Percentiles rank a stretch among this genome's conserved stretches.
Conservation (phyloP, 2,113 vertebrate species). For the Ameiurus melas region DNA sequence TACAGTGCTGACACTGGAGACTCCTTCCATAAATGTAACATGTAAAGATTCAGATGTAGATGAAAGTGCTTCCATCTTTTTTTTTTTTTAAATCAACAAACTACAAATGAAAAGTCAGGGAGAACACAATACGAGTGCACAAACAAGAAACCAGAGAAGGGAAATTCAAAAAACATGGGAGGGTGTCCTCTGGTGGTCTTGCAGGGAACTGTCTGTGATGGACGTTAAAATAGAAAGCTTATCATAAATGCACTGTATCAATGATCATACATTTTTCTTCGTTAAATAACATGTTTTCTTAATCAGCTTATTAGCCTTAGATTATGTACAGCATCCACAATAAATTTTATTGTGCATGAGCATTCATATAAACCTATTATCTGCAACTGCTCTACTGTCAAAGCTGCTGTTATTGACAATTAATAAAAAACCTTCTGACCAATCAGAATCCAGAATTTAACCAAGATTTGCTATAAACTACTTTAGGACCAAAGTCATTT, state of each 20-base stretch:
- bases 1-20: neutral
- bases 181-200: neutral
- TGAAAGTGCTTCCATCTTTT: neutral
- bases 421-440: neutral
- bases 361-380: neutral
- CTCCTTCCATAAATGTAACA: neutral
- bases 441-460: neutral
- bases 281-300: neutral
- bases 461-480: too few relatives aligned
- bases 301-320: neutral
- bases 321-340: neutral
- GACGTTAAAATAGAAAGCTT: neutral
- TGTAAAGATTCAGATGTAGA: neutral
- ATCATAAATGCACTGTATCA: neutral
- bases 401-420: neutral
- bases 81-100: neutral
- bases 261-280: neutral
- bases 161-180: neutral
- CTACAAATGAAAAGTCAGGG: neutral
- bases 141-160: neutral
- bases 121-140: neutral
- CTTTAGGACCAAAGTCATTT: too few relatives aligned
- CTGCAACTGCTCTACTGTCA: neutral
- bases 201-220: neutral
- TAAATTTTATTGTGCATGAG: neutral